Evolutionary conservation across 2,888 invertebrate genomes (phyloP).

Genomic region (Ochropleura plecta): DNA sequence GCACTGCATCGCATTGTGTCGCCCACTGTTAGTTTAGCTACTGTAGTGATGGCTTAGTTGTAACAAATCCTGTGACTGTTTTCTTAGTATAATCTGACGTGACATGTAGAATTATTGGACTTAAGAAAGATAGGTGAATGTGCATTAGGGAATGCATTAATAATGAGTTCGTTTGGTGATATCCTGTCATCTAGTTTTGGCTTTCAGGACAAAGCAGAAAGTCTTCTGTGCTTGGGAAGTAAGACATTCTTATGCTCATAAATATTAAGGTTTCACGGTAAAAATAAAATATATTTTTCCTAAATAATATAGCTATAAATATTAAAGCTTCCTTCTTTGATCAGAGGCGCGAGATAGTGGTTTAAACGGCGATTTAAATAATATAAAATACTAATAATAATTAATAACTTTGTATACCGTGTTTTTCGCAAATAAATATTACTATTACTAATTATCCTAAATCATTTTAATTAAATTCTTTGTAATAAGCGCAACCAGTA

Average conservation of each 20-base stretch:
- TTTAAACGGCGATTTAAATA: too few relatives aligned
- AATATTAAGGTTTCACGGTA: neutral
- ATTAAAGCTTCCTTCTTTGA: too few relatives aligned
- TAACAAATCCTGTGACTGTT: slow-evolving; percentile 11
- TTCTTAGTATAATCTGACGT: slow-evolving; percentile 2
- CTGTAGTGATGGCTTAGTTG: slow-evolving; percentile 3
- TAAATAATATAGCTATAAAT: too few relatives aligned
- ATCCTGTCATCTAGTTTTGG: neutral
- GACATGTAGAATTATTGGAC: neutral
- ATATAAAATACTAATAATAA: too few relatives aligned
- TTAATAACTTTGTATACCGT: too few relatives aligned
- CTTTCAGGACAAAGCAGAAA: neutral
- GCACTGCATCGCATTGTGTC: slow-evolving; percentile 9
- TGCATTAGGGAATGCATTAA: neutral
- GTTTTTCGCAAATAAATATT: too few relatives aligned
- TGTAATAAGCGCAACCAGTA: too few relatives aligned
- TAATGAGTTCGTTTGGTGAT: neutral
- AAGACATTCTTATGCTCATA: neutral
- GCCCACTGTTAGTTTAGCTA: slow-evolving; percentile 21
- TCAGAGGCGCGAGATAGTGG: too few relatives aligned
- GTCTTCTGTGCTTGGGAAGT: neutral
- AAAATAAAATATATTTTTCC: too few relatives aligned
- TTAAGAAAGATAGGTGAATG: neutral
- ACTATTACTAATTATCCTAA: too few relatives aligned
- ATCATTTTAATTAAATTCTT: too few relatives aligned